Conservation (phyloP, 2,797 vertebrate species). For the Mergus octosetaceus region DNA sequence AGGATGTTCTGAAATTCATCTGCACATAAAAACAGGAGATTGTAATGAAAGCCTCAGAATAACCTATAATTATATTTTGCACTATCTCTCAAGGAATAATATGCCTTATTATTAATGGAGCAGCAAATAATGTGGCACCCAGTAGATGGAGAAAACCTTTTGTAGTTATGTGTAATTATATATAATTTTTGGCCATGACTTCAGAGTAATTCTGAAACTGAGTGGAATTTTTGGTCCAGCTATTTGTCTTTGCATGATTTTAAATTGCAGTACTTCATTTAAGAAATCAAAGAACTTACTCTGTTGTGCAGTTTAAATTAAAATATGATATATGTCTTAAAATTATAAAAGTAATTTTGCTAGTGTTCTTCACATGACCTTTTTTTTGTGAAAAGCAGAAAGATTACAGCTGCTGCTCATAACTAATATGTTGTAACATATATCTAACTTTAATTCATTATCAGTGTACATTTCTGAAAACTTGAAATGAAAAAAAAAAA, state of each 20-base stretch:
- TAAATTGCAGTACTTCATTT: neutral
- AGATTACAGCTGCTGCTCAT: neutral
- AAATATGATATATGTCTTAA: conserved; percentile 9
- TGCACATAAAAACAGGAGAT: neutral
- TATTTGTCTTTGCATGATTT: conserved; percentile 6
- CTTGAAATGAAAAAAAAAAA: neutral
- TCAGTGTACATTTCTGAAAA: neutral
- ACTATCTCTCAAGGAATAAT: conserved; percentile 21
- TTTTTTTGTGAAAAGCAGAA: neutral
- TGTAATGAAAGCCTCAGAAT: conserved; percentile 24
- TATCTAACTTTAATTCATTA: neutral
- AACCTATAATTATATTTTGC: conserved; percentile 37
- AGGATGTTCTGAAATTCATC: conserved; percentile 11
- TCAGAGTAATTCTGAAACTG: conserved; percentile 38
- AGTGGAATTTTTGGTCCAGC: conserved; percentile 18
- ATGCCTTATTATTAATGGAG: conserved; percentile 11
- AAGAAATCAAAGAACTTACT: neutral
- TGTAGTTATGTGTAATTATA: conserved; percentile 40
- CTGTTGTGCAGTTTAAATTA: conserved; percentile 20
- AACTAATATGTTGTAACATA: neutral
- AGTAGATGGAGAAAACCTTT: conserved; percentile 17
- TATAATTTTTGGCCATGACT: conserved; percentile 43
- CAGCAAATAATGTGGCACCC: neutral
- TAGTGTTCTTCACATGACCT: neutral
- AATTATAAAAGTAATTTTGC: conserved; percentile 4